phyloP scores from a whole-genome alignment of 2,797 vertebrate genomes.

The Lepus townsendii region DNA sequence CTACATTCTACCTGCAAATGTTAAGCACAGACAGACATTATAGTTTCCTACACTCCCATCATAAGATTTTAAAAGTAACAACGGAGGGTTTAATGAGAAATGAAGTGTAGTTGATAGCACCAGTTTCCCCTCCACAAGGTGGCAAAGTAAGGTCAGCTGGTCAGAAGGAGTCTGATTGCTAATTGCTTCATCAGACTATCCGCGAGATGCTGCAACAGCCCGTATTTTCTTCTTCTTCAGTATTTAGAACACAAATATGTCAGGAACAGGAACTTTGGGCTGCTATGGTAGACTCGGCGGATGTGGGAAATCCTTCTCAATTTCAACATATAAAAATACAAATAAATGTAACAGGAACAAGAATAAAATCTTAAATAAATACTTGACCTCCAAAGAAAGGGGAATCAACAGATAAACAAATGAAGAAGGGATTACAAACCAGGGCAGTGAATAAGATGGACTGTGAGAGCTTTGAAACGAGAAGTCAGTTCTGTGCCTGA shows the following conservation, averaged over 20 bases:
- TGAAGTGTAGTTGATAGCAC: not conserved
- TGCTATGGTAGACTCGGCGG: not conserved
- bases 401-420: not conserved
- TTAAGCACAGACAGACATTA: not conserved
- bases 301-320: not conserved
- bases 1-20: not conserved
- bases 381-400: not conserved
- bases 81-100: not conserved
- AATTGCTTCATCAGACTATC: not conserved
- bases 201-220: not conserved
- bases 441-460: not conserved
- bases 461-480: not conserved
- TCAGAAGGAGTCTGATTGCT: not conserved
- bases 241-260: not conserved
- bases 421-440: not conserved
- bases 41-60: not conserved
- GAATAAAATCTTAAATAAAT: not conserved
- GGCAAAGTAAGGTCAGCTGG: not conserved
- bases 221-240: not conserved
- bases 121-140: not conserved
- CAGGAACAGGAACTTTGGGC: not conserved
- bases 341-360: not conserved
- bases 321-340: not conserved
- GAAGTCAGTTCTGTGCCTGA: not conserved
- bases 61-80: not conserved